A percentile compares a stretch with the other conserved stretches of the same genome.
phyloP scores from a whole-genome alignment of 2,113 vertebrate genomes.

The Neomonachus schauinslandi region DNA sequence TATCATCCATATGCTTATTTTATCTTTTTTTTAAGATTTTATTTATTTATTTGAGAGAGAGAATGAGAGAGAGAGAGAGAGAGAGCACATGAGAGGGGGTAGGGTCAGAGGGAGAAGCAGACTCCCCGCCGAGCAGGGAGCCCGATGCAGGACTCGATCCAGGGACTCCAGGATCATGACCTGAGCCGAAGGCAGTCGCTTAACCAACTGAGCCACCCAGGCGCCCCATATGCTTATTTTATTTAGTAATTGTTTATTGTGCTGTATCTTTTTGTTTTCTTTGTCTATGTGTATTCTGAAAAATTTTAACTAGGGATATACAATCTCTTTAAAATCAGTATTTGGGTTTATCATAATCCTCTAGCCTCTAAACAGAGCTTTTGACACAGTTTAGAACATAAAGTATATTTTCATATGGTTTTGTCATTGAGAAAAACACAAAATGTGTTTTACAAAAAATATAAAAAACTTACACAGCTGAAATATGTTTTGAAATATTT shows the following conservation, averaged over 20 bases:
- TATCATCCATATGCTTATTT: neutral
- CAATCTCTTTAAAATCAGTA: neutral
- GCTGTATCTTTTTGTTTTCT: neutral
- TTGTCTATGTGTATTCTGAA: neutral
- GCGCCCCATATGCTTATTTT: neutral
- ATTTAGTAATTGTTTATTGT: neutral
- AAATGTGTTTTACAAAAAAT: neutral
- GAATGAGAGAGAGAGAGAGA: no score
- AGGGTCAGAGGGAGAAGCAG: no score
- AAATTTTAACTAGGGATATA: neutral
- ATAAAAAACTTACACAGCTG: neutral
- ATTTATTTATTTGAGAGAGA: no score
- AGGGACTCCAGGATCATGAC: no score
- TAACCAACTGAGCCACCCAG: no score
- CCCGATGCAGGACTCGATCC: no score
- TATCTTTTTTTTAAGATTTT: no score
- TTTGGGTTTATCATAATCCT: neutral
- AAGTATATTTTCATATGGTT: neutral
- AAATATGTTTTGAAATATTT: conserved; percentile 12
- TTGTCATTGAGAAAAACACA: neutral
- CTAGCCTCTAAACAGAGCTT: neutral
- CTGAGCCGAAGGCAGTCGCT: no score
- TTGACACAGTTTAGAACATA: neutral
- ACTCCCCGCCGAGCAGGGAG: no score
- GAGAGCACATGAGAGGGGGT: no score